Conservation (phyloP, 2,888 invertebrate genomes). For the Chouioia cunea region DNA sequence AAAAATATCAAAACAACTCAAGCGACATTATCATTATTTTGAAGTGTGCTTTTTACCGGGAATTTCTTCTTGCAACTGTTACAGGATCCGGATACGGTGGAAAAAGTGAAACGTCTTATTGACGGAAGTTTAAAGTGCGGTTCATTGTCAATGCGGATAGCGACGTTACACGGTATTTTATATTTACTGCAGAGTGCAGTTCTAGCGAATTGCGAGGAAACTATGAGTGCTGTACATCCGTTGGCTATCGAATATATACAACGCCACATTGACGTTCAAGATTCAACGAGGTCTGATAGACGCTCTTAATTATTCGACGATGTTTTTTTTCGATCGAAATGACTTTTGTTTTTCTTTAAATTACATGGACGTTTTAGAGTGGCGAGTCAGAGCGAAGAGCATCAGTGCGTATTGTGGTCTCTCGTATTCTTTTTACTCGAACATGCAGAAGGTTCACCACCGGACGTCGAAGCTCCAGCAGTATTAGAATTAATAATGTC, state of each 20-base stretch:
- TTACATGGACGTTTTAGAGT: constrained; percentile 50
- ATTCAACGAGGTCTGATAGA: constrained; percentile 65
- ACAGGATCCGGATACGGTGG: constrained; percentile 73
- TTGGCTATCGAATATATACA: constrained; percentile 72
- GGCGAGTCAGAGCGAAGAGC: constrained; percentile 71
- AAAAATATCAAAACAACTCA: background rate
- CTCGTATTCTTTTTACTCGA: constrained; percentile 83
- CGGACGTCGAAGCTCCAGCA: constrained; percentile 72
- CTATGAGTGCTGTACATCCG: constrained; percentile 70
- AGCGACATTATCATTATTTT: background rate
- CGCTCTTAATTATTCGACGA: no score
- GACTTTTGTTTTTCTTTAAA: no score
- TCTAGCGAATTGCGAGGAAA: constrained; percentile 69
- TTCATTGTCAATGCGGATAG: constrained; percentile 74
- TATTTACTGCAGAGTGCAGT: constrained; percentile 76
- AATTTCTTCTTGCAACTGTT: constrained; percentile 42
- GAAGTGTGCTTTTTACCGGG: background rate
- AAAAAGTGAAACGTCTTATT: constrained; percentile 74
- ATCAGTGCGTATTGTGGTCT: constrained; percentile 80
- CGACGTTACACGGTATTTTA: constrained; percentile 76
- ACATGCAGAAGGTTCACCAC: constrained; percentile 76
- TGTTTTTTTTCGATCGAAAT: no score
- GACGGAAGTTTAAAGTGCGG: constrained; percentile 74
- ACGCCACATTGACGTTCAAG: constrained; percentile 67
- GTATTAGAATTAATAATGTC: constrained; percentile 73